phyloP scores from a whole-genome alignment of 1,140 invertebrate genomes.

The Dreissena rostriformis region DNA sequence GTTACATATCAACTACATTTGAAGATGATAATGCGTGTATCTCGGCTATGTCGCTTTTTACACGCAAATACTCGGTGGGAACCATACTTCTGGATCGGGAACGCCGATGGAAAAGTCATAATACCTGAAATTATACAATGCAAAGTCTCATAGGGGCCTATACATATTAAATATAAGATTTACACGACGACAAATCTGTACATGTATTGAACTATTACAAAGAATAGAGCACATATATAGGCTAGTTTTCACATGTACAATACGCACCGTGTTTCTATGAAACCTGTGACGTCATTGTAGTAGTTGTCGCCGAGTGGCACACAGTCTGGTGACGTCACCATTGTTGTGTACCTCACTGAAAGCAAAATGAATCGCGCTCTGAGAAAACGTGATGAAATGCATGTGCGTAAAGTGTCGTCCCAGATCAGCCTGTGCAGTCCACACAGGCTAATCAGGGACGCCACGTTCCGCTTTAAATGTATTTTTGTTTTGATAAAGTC shows the following conservation, averaged over 20 bases:
- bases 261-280: conserved; percentile 58
- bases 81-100: neutral
- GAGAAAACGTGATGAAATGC: too few species aligned
- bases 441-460: too few species aligned
- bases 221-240: neutral
- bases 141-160: too few species aligned
- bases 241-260: neutral
- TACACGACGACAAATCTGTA: neutral
- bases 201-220: neutral
- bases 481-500: too few species aligned
- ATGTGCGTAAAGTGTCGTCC: too few species aligned
- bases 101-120: neutral
- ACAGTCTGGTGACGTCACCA: conserved; percentile 67
- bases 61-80: neutral
- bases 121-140: neutral
- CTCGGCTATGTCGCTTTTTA: neutral
- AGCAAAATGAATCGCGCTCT: too few species aligned
- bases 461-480: too few species aligned
- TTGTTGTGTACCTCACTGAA: conserved; percentile 55
- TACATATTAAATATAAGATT: too few species aligned
- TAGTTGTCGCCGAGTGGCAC: conserved; percentile 62
- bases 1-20: too few species aligned
- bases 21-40: too few species aligned
- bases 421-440: too few species aligned
- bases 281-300: conserved; percentile 60